Evolutionary conservation across 2,888 invertebrate species (phyloP).

Genomic region (Lamellibrachia satsuma): DNA sequence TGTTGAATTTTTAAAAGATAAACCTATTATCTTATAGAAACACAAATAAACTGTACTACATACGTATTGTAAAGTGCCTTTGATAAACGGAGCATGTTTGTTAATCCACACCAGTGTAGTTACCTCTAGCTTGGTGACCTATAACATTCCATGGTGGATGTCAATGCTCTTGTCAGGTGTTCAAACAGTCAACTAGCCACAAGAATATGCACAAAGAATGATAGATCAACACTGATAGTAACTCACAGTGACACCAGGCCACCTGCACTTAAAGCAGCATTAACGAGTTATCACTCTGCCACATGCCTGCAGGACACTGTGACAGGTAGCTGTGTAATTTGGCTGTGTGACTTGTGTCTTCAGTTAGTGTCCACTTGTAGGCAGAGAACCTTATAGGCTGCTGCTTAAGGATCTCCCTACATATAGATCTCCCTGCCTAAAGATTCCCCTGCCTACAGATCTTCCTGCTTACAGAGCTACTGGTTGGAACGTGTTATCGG

Average conservation of each 20-base stretch:
- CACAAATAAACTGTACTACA: no score
- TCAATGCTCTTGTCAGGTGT: background rate
- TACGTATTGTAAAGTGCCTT: no score
- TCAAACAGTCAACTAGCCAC: background rate
- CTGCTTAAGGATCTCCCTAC: background rate
- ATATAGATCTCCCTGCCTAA: no score
- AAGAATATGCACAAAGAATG: background rate
- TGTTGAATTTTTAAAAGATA: no score
- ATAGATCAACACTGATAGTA: background rate
- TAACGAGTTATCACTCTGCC: background rate
- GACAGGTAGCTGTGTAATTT: background rate
- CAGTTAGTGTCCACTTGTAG: no score
- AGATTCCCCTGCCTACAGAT: background rate
- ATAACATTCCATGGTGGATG: background rate
- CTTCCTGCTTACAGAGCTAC: no score
- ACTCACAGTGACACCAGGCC: background rate
- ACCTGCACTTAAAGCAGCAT: background rate
- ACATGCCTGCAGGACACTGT: background rate
- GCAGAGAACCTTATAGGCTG: background rate
- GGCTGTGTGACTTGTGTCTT: background rate
- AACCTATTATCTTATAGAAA: no score
- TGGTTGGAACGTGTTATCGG: no score
- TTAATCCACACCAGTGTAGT: background rate
- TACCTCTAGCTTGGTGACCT: background rate
- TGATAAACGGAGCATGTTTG: no score